phyloP scores from a whole-genome alignment of 2,797 vertebrate species.

The Garrulus glandarius region DNA sequence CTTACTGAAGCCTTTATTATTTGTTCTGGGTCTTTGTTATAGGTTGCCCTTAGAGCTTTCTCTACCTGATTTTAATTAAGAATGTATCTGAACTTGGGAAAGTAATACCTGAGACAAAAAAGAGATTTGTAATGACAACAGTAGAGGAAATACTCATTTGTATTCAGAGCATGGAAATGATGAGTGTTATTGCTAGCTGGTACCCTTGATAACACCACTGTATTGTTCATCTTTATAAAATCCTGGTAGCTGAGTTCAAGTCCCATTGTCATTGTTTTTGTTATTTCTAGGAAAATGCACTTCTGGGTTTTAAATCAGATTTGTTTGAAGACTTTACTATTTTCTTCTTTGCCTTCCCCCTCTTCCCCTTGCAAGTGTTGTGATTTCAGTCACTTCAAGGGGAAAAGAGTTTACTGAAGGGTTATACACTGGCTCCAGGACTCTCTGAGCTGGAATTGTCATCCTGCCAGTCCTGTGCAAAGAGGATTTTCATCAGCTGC shows the following conservation, averaged over 20 bases:
- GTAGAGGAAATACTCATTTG: neutral
- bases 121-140: neutral
- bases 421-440: neutral
- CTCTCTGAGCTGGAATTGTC: neutral
- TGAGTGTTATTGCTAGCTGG: neutral
- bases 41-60: conserved; percentile 2
- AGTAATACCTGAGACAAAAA: conserved; percentile 18
- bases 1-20: neutral
- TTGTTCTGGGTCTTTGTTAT: neutral
- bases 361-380: neutral
- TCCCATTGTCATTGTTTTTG: neutral
- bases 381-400: neutral
- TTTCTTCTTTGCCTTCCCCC: neutral
- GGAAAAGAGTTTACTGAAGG: neutral
- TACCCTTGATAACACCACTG: neutral
- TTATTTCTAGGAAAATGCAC: neutral
- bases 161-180: neutral
- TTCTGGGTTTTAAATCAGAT: neutral
- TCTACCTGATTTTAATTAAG: conserved; percentile 31
- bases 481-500: neutral
- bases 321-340: neutral
- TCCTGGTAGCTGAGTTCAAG: neutral
- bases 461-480: neutral
- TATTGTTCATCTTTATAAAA: neutral
- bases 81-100: conserved; percentile 1